Conservation (phyloP, 2,113 vertebrate genomes). For the Phocoena phocoena region DNA sequence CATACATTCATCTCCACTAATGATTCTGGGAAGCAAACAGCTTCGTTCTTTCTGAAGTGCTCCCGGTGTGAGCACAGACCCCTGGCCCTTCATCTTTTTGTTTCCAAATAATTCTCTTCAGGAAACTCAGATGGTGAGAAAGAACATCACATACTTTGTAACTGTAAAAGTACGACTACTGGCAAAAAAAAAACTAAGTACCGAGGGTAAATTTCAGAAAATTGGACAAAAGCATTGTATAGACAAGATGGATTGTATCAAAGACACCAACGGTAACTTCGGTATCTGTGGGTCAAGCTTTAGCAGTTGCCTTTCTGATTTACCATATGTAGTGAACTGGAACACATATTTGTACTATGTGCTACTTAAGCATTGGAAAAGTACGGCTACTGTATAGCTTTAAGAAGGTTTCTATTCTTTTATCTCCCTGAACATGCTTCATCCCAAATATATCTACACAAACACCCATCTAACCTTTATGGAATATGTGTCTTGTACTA, state of each 20-base stretch:
- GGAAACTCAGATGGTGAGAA: constrained; percentile 16
- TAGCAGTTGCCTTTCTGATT: neutral
- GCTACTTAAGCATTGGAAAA: neutral
- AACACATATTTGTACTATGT: neutral
- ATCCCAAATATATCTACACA: neutral
- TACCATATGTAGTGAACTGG: neutral
- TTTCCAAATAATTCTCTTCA: constrained; percentile 57
- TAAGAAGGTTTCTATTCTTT: neutral
- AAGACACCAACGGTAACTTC: neutral
- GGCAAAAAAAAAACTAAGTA: neutral
- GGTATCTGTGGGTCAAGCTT: neutral
- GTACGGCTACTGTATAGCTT: neutral
- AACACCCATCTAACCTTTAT: neutral
- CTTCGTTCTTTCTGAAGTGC: constrained; percentile 36
- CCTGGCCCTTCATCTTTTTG: neutral
- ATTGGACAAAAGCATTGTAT: constrained; percentile 59
- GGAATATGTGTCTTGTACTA: neutral
- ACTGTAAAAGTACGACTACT: neutral
- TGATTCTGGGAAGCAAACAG: constrained; percentile 10
- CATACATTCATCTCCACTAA: constrained; percentile 28
- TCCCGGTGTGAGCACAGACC: constrained; percentile 9
- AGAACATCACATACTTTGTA: neutral
- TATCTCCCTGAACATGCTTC: neutral
- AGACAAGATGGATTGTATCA: neutral
- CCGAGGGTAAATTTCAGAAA: constrained; percentile 21